Base-by-base conservation (phyloP, 2,797 vertebrate genomes). In the Diplodus puntazzo region DNA sequence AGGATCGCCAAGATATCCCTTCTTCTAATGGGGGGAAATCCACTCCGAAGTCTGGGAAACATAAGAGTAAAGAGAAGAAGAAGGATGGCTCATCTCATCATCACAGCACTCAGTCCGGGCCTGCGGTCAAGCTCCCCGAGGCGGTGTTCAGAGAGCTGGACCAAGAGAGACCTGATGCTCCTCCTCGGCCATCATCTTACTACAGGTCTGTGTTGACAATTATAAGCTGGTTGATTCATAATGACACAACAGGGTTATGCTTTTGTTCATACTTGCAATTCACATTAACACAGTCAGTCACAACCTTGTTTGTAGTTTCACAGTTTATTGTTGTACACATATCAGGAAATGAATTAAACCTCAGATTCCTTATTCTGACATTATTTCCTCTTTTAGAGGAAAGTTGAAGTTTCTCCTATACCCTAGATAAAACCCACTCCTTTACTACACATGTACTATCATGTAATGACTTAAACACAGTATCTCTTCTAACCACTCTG, bases 21-120 rank as follows among this genome's bases (percentile, higher is more conserved):
- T 92, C 95, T 11, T 93, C 94, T 12, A 96, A 95, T 5, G 95
- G 95, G 9, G 95, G 94, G 23, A 96, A 96, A 73, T 87, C 96
- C 55, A 97, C 97, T 0, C 98, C 97, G 49, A 99, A 99, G 89
- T 95, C 97, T 0, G 97, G 97, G 85, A 99, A 99, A 91, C 98
- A 99, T 90, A 99, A 99, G 93, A 98, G 97, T 89, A 99, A 99
- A 92, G 98, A 99, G 78, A 99, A 98, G 92, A 99, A 97, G 94
- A 98, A 98, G 87, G 98, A 99, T 20, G 95, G 96, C 58, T 96
- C 96, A 27, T 97, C 97, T 67, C 97, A 99, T 87, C 97, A 98
- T 88, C 97, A 99, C 89, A 96, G 94, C 3, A 87, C 95, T 73
- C 95, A 97, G 7, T 95, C 96, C 0, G 97, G 97, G 13, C 95